Evolutionary conservation across 2,113 vertebrate species (phyloP).

Genomic region (Aramus guarauna): DNA sequence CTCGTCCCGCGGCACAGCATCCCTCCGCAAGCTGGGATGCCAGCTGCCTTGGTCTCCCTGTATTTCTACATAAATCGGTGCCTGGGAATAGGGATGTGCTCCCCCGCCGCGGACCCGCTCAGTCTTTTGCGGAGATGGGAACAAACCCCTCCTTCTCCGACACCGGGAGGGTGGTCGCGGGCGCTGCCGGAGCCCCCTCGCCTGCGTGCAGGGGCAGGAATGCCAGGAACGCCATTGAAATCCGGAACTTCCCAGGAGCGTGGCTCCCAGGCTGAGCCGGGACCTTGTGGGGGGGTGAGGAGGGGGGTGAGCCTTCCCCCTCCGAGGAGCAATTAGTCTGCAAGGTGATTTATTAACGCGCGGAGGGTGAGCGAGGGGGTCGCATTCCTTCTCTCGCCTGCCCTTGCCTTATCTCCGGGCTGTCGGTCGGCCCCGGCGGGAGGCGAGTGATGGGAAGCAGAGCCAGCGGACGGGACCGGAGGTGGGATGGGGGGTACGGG

Average conservation of each 20-base stretch:
- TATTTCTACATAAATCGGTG: neutral
- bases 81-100: neutral
- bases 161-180: fast-evolving
- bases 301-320: neutral
- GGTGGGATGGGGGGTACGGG: neutral
- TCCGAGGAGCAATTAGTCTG: neutral
- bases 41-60: neutral
- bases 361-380: neutral
- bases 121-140: neutral
- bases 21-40: fast-evolving
- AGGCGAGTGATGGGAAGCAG: constrained; percentile 31
- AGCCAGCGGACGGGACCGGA: neutral
- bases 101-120: fast-evolving
- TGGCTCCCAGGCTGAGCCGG: neutral
- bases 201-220: neutral
- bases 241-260: neutral
- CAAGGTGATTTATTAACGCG: neutral
- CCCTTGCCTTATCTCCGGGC: constrained; percentile 9
- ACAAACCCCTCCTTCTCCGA: fast-evolving
- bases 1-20: neutral
- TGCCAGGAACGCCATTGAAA: neutral
- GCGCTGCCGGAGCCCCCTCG: fast-evolving
- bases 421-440: neutral
- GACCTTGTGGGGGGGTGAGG: neutral
- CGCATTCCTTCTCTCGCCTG: constrained; percentile 32